Base-by-base conservation (phyloP, 2,797 vertebrate species). In the Crocodylus rhombifer region DNA sequence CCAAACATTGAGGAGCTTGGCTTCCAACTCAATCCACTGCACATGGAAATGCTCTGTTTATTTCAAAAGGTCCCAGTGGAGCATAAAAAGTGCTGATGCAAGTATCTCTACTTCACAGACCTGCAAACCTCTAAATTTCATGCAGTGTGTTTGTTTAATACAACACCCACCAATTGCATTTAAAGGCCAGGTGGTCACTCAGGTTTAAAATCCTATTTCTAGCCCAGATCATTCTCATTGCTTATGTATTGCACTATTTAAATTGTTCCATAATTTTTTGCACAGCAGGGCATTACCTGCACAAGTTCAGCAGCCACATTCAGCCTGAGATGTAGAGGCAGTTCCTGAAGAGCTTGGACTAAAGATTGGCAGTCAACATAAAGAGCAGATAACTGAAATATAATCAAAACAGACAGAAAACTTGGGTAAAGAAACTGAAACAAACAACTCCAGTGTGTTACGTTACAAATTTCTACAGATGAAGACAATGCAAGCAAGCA, bases 271-370 rank as follows among this genome's bases (percentile, higher is more conserved):
- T 77, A 87, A 80, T 80, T 33, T 15, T 63, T 21, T 77, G 82
- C 76, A 77, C 65, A 84, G 55, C 56, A 2, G 3, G 30, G 63
- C 16, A 86, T 95, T 97, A 99, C 99, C 99, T 99, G 98, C 62
- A 99, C 90, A 88, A 99, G 96, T 64, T 99, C 98, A 0, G 98
- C 97, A 96, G 98, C 98, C 95, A 99, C 97, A 87, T 99, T 98
- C 86, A 99, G 97, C 78, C 98, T 98, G 82, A 98, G 97, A 63
- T 99, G 98, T 0, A 99, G 97, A 77, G 99, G 99, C 80, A 99
- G 92, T 69, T 98, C 97, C 84, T 99, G 98, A 86, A 99, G 98
- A 51, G 95, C 98, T 83, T 97, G 97, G 77, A 98, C 98, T 92
- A 99, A 95, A 16, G 98, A 98, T 18, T 98, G 97, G 69, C 99